Conservation (phyloP, 1,140 invertebrate species). For the Plutomurus gul region DNA sequence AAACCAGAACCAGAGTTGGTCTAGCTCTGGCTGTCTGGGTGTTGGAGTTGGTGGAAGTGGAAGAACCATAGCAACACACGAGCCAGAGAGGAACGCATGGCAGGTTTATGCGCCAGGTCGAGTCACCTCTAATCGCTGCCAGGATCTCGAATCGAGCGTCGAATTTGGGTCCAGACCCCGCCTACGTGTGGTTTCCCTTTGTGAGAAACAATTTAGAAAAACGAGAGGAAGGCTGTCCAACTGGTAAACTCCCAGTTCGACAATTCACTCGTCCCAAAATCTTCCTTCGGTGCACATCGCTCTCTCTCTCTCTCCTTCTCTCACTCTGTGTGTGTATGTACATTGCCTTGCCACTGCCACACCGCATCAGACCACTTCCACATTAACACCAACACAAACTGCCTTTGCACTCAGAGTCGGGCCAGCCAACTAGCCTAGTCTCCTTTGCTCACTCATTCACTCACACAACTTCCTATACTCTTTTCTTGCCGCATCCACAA, state of each 20-base stretch:
- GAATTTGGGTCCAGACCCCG: conserved; percentile 46
- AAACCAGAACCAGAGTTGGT: neutral
- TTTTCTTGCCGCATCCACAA: no score
- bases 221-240: conserved; percentile 45
- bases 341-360: no score
- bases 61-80: conserved; percentile 20
- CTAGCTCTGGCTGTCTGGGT: conserved; percentile 12
- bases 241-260: conserved; percentile 45
- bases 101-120: conserved; percentile 50
- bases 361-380: neutral
- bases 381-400: neutral
- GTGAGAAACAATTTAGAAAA: conserved; percentile 48
- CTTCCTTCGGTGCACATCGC: conserved; percentile 29
- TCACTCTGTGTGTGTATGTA: no score
- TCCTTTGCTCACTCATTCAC: neutral
- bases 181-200: conserved; percentile 46
- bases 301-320: neutral
- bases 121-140: conserved; percentile 51
- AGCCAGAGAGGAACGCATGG: conserved; percentile 47
- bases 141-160: conserved; percentile 53
- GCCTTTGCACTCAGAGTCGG: neutral
- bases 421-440: neutral
- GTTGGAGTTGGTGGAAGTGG: conserved; percentile 15
- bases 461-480: no score
- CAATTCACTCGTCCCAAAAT: conserved; percentile 32